Conservation (phyloP, 2,797 vertebrate species). For the Argentina silus region DNA sequence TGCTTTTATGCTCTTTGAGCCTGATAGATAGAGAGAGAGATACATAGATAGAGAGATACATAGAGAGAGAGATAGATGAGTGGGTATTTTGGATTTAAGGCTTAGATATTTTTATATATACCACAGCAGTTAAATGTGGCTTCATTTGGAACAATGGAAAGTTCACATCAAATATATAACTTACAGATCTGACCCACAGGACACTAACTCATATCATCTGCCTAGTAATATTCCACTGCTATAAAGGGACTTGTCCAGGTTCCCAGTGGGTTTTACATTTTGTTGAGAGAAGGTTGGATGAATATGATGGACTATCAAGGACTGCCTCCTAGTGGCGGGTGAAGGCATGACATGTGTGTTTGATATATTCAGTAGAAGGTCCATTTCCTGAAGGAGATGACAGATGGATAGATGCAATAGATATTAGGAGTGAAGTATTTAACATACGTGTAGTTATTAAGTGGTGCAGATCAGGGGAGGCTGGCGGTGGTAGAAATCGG, state of each 20-base stretch:
- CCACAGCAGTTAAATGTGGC: neutral
- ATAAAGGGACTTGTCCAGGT: neutral
- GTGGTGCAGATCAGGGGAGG: no score
- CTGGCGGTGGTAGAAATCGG: no score
- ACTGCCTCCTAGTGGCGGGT: constrained; percentile 40
- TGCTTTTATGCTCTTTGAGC: no score
- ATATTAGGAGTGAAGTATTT: no score
- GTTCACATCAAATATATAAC: neutral
- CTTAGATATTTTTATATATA: neutral
- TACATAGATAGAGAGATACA: neutral
- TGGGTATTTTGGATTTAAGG: no score
- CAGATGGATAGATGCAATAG: no score
- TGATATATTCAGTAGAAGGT: neutral
- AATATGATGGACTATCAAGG: neutral
- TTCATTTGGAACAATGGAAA: neutral
- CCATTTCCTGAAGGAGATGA: no score
- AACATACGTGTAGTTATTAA: no score
- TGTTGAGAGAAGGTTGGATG: neutral
- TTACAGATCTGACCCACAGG: neutral
- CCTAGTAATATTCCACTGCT: neutral
- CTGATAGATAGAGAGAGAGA: neutral
- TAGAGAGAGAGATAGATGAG: no score
- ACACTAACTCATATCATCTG: neutral
- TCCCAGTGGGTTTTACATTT: neutral
- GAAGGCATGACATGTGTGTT: constrained; percentile 13